These are phyloP conservation scores for Crocallis elinguaria DNA, from an alignment of 2,888 invertebrate genomes.

Conservation along the genomic window DNA sequence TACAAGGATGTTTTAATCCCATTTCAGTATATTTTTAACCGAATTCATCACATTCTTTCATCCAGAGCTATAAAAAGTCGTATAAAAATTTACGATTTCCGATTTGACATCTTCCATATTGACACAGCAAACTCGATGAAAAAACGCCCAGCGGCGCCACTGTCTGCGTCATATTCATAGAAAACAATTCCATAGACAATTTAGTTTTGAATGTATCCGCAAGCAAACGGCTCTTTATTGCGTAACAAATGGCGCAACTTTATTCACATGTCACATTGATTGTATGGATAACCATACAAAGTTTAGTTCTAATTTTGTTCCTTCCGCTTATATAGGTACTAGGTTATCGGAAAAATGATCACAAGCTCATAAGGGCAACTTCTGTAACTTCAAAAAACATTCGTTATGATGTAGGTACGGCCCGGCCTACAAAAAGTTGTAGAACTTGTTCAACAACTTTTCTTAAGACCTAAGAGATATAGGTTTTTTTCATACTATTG, in stretches of 20 bases:
- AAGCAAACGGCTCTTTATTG: not conserved
- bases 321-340: not conserved
- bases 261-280: not conserved
- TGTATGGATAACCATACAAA: not conserved
- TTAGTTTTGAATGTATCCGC: constrained; percentile 11
- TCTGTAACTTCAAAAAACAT: no score
- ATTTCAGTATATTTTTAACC: constrained; percentile 8
- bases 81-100: constrained; percentile 38
- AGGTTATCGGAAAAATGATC: no score
- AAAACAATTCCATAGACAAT: not conserved
- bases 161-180: not conserved
- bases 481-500: no score
- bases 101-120: constrained; percentile 34
- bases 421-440: no score
- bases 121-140: constrained; percentile 2
- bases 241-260: constrained; percentile 3
- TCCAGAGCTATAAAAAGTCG: constrained; percentile 10
- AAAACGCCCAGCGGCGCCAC: constrained; percentile 2
- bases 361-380: no score
- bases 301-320: not conserved
- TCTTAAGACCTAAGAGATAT: no score
- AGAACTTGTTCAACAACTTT: no score
- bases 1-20: constrained; percentile 9
- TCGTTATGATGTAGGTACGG: no score
- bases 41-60: constrained; percentile 17